Conservation (phyloP, 2,113 vertebrate species). For the Ursus arctos region DNA sequence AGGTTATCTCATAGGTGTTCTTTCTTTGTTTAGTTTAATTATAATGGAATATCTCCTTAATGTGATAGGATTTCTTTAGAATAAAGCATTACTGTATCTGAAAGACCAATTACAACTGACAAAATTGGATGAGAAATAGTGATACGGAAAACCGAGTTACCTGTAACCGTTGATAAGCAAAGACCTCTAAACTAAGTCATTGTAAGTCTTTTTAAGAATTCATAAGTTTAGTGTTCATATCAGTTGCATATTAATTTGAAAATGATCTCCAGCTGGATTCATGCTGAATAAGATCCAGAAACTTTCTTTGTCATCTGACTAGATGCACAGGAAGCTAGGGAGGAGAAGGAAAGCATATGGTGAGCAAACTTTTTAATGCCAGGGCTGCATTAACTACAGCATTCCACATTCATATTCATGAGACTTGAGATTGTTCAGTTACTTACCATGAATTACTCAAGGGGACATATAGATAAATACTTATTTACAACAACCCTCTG, state of each 20-base stretch:
- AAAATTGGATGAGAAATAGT: not conserved
- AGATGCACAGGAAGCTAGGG: slow-evolving; percentile 53
- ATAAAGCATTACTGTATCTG: not conserved
- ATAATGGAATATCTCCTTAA: not conserved
- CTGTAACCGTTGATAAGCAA: not conserved
- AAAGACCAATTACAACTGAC: not conserved
- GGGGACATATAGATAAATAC: not conserved
- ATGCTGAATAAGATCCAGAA: slow-evolving; percentile 50
- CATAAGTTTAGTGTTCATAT: slow-evolving; percentile 6
- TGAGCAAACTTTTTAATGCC: slow-evolving; percentile 35
- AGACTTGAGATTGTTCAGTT: slow-evolving; percentile 21
- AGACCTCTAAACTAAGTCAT: not conserved
- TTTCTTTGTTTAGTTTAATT: slow-evolving; percentile 14
- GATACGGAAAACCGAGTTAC: not conserved
- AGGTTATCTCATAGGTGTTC: not conserved
- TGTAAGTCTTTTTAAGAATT: not conserved
- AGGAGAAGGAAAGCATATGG: slow-evolving; percentile 57
- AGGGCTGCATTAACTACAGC: slow-evolving; percentile 56
- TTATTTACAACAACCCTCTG: not conserved
- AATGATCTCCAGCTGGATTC: slow-evolving; percentile 59
- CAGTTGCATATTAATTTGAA: slow-evolving; percentile 47
- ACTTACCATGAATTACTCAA: not conserved
- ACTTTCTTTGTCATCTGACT: slow-evolving; percentile 49
- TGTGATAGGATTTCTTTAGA: not conserved
- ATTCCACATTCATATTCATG: not conserved